phyloP scores from a whole-genome alignment of 2,888 invertebrate species.

The Colletes collaris region DNA sequence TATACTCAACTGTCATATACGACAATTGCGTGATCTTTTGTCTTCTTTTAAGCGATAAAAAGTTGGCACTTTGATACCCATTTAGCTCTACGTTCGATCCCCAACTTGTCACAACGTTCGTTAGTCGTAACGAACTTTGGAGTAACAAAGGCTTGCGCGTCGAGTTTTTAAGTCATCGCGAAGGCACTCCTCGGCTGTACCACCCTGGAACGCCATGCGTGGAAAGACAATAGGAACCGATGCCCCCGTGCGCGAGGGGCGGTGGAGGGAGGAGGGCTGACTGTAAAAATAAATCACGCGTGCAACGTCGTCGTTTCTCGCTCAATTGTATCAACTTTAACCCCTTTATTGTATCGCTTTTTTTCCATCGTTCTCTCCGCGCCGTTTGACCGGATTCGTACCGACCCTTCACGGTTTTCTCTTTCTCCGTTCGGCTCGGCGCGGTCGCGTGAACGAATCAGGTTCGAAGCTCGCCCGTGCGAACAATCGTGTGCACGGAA shows the following conservation, averaged over 20 bases:
- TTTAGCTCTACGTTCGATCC: background rate
- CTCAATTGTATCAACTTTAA: conserved; percentile 80
- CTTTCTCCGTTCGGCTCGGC: conserved; percentile 36
- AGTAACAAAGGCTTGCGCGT: conserved; percentile 31
- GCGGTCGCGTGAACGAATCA: conserved; percentile 56
- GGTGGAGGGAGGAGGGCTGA: conserved; percentile 59
- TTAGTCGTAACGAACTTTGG: conserved; percentile 53
- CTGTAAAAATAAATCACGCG: conserved; percentile 79
- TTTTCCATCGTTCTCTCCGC: conserved; percentile 65
- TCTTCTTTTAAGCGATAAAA: too few species aligned
- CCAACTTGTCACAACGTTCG: conserved; percentile 27
- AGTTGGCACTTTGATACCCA: too few species aligned
- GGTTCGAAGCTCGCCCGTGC: conserved; percentile 63
- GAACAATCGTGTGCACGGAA: conserved; percentile 71
- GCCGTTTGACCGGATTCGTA: conserved; percentile 80
- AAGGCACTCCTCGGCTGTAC: conserved; percentile 34
- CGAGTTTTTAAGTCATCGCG: conserved; percentile 61
- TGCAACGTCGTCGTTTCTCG: conserved; percentile 72
- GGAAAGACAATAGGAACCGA: conserved; percentile 61
- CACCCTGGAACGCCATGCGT: conserved; percentile 29
- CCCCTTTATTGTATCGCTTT: conserved; percentile 75
- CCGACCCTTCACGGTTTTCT: conserved; percentile 65
- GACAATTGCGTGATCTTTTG: too few species aligned
- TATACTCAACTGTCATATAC: too few species aligned
- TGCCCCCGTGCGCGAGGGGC: conserved; percentile 45